Conservation (phyloP, 2,888 invertebrate species). For the Eupithecia pulchellata region DNA sequence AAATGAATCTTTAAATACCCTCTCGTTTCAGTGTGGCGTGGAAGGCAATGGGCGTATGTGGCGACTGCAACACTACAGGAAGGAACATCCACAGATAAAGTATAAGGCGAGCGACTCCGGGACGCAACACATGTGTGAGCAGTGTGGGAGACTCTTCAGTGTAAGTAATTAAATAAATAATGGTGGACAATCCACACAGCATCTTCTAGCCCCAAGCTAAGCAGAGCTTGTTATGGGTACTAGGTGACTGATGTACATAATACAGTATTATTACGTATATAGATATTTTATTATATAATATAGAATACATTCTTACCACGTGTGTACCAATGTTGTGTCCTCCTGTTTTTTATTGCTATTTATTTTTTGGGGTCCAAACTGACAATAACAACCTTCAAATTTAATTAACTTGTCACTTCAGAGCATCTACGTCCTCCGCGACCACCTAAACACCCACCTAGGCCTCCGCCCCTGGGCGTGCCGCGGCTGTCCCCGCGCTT, state of each 20-base stretch:
- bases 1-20: too few relatives aligned
- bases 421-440: conserved; percentile 13
- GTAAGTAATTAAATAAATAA: background rate
- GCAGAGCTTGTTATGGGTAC: too few relatives aligned
- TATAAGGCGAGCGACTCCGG: conserved; percentile 10
- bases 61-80: conserved; percentile 3
- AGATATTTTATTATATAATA: too few relatives aligned
- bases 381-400: too few relatives aligned
- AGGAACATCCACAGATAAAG: conserved; percentile 1
- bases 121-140: conserved; percentile 12
- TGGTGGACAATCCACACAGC: too few relatives aligned
- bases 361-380: too few relatives aligned
- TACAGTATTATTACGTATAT: too few relatives aligned
- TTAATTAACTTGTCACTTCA: background rate
- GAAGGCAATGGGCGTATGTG: conserved; percentile 3
- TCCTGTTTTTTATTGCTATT: too few relatives aligned
- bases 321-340: too few relatives aligned
- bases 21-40: background rate
- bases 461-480: conserved; percentile 11
- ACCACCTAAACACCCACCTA: conserved; percentile 6
- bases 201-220: too few relatives aligned
- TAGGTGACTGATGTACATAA: too few relatives aligned
- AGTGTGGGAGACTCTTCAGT: conserved; percentile 1
- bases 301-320: too few relatives aligned
- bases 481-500: background rate